Conservation (phyloP, 2,888 invertebrate genomes). For the Mimachlamys varia region DNA sequence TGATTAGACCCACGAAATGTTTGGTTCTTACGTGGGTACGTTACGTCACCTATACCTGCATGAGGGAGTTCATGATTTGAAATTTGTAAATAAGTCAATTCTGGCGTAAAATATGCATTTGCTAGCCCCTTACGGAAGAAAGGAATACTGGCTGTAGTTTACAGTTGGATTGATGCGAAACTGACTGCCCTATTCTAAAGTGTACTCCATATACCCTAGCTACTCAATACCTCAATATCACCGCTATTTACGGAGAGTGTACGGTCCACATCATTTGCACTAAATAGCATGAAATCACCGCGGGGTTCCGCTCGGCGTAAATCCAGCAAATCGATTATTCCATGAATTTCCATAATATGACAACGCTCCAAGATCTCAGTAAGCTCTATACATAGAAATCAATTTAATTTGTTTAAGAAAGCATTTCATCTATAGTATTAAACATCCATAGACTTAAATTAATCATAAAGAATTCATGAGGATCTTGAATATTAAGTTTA, state of each 20-base stretch:
- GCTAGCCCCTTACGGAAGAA: constrained; percentile 29
- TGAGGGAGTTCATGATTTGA: constrained; percentile 24
- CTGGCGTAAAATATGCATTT: constrained; percentile 30
- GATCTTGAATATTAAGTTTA: constrained; percentile 21
- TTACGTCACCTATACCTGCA: constrained; percentile 17
- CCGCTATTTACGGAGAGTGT: constrained; percentile 2
- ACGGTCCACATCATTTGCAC: constrained; percentile 28
- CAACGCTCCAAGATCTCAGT: neutral
- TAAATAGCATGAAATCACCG: constrained; percentile 36
- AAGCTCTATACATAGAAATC: neutral
- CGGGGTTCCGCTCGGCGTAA: constrained; percentile 25
- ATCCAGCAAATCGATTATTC: constrained; percentile 25
- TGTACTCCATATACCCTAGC: constrained; percentile 19
- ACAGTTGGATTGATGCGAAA: constrained; percentile 15
- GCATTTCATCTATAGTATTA: constrained; percentile 8
- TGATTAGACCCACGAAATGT: neutral
- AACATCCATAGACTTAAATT: constrained; percentile 4
- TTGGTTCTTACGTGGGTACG: neutral
- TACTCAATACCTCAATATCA: neutral
- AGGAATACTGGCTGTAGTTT: constrained; percentile 20
- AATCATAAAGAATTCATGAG: constrained; percentile 4
- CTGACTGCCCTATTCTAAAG: neutral
- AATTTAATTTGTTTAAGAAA: constrained; percentile 36
- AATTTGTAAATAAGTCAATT: constrained; percentile 34
- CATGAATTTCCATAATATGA: constrained; percentile 31